Evolutionary conservation across 2,888 invertebrate genomes (phyloP), one percentile per base, ranked within the genome.

Genomic region (Leptinotarsa peninsularis): DNA sequence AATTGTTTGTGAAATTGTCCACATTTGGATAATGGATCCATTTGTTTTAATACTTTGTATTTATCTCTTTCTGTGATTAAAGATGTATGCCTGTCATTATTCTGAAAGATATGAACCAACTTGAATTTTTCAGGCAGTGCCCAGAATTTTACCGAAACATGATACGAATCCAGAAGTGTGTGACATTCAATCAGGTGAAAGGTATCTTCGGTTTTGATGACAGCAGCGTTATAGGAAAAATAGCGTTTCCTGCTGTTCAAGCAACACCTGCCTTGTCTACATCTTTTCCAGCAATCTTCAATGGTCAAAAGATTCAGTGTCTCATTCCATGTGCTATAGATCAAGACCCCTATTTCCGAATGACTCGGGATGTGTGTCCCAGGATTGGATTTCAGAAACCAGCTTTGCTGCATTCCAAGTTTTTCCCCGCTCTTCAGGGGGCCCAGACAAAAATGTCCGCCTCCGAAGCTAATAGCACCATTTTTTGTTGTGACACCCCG

Each of bases 311-410:
- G 83, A 92, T 97, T 67, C 93, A 93, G 4, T 95, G 95, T 84
- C 90, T 98, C 4, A 98, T 99, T 79, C 99, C 99, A 0, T 99
- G 99, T 89, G 99, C 98, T 13, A 99, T 99, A 81, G 99, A 99
- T 90, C 99, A 99, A 91, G 99, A 99, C 90, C 99, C 99, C 0
- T 99, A 99, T 89, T 99, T 99, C 89, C 92, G 99, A 50, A 98
- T 99, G 98, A 95, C 98, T 0, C 92, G 99, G 72, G 99, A 99
- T 89, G 98, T 98, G n/a, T 97, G 98, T 0, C 97, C 98, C 0
- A 92, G 94, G 15, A 89, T 99, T 17, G 96, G 82, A 91, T 93
- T 88, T 93, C 93, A 18, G 97, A 99, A 88, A 97, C 99, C 72
- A 92, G 98, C 4, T 89, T 97, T 63, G 86, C 96, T 49, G 90